Base-by-base conservation (phyloP, 2,113 vertebrate species). In the Passer montanus region DNA sequence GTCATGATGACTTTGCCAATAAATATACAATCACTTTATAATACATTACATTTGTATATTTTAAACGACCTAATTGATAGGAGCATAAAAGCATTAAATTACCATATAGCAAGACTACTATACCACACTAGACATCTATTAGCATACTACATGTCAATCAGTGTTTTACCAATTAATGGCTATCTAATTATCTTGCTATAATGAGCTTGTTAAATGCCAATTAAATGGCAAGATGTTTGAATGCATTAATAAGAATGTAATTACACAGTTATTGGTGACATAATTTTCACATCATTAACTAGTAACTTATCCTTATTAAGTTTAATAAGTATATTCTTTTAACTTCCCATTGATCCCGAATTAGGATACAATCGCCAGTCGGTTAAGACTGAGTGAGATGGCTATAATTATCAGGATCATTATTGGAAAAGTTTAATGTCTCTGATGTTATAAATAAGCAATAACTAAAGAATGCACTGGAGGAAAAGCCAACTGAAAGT, bases 211-310 rank as follows among this genome's bases (percentile, higher is more conserved):
- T 98, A 98, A 97, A 98, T 94, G 96, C 95, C 97, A 97, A 97
- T 98, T 98, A 98, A 97, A 97, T 95, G 90, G 97, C 89, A 97
- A 97, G 96, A 96, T 96, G 95, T 97, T 97, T 97, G 91, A 97
- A 98, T 91, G 96, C 97, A 97, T 98, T 98, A 98, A 98, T 98
- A 98, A 97, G 97, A 97, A 97, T 91, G 96, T 97, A 97, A 97
- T 98, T 97, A 98, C 97, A 96, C 93, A 97, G 92, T 97, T 97
- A 97, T 96, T 98, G 97, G 95, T 97, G 95, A 97, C 95, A 97
- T 97, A 97, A 96, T 97, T 97, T 96, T 96, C 95, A 91, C 95
- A 95, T 93, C 97, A 97, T 97, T 98, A 97, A 95, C 94, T 95
- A 95, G 96, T 94, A 97, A 92, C 94, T 97, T 96, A 90, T 93